These are phyloP conservation scores for Drosophila sproati DNA, from an alignment of 1,140 invertebrate genomes.

Conservation along the genomic window DNA sequence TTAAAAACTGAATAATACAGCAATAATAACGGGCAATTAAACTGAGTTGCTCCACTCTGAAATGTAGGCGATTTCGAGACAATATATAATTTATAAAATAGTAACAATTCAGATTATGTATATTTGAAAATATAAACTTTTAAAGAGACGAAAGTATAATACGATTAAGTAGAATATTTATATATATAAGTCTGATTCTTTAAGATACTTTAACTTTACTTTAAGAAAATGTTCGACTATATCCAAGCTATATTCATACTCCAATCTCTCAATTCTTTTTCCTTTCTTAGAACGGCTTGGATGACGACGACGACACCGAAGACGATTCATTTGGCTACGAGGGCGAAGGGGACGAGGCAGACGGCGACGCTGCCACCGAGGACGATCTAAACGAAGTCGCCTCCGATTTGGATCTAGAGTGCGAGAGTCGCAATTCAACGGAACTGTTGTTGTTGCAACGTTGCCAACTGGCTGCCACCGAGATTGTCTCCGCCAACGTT, in stretches of 20 bases:
- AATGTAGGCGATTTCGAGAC: too few relatives aligned
- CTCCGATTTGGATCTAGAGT: slow-evolving; percentile 78
- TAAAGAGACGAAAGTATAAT: neutral
- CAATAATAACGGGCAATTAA: slow-evolving; percentile 13
- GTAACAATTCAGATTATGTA: too few relatives aligned
- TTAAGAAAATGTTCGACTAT: too few relatives aligned
- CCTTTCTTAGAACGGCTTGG: slow-evolving; percentile 61
- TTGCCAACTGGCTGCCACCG: slow-evolving; percentile 58
- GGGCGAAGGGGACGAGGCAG: slow-evolving; percentile 42
- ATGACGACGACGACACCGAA: slow-evolving; percentile 74
- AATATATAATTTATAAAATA: too few relatives aligned
- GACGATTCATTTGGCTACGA: slow-evolving; percentile 76
- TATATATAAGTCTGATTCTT: too few relatives aligned
- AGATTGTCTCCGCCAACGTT: slow-evolving; percentile 53
- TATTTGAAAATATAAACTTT: neutral
- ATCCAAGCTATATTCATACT: neutral
- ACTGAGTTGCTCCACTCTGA: neutral
- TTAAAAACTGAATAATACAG: slow-evolving; percentile 42
- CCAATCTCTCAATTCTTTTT: neutral
- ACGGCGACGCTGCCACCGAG: slow-evolving; percentile 67
- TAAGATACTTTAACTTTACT: too few relatives aligned
- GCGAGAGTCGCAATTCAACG: slow-evolving; percentile 47
- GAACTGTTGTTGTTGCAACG: slow-evolving; percentile 59
- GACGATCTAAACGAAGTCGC: slow-evolving; percentile 78
- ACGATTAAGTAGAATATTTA: too few relatives aligned